Evolutionary conservation across 2,113 vertebrate genomes (phyloP).

Genomic region (Bungarus multicinctus): DNA sequence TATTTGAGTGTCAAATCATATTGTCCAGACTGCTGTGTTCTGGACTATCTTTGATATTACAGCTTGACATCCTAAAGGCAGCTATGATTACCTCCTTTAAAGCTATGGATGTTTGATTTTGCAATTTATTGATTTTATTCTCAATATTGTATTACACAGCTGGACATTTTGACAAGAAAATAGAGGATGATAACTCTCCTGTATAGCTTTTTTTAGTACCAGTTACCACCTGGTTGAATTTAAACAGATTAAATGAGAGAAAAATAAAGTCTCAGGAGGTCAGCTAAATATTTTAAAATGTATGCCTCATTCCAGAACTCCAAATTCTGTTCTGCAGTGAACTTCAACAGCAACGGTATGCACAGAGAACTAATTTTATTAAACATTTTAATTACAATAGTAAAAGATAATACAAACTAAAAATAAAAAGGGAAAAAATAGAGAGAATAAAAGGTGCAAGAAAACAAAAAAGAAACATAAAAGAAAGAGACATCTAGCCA

Average conservation of each 20-base stretch:
- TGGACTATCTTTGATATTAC: not conserved
- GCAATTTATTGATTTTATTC: conserved; percentile 2
- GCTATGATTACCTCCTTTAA: not conserved
- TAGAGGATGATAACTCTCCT: conserved; percentile 12
- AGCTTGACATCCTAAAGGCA: not conserved
- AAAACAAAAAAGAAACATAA: not conserved
- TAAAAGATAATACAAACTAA: not conserved
- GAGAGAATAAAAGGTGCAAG: not conserved
- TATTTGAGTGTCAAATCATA: not conserved
- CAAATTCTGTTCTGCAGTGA: not conserved
- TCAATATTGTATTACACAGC: conserved; percentile 17
- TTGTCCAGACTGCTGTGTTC: not conserved
- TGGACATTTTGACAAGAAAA: conserved; percentile 3
- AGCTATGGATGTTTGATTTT: conserved; percentile 8
- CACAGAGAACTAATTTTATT: conserved; percentile 4
- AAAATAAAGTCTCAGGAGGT: not conserved
- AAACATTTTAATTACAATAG: not conserved
- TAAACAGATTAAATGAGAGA: not conserved
- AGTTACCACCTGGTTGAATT: conserved; percentile 1
- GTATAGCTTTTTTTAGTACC: not conserved
- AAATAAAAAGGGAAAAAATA: not conserved
- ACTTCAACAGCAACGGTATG: not conserved
- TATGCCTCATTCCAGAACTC: not conserved
- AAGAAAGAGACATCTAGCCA: not conserved
- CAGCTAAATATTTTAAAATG: conserved; percentile 7